Evolutionary conservation across 2,113 vertebrate species (phyloP).

Genomic region (Crocuta crocuta): DNA sequence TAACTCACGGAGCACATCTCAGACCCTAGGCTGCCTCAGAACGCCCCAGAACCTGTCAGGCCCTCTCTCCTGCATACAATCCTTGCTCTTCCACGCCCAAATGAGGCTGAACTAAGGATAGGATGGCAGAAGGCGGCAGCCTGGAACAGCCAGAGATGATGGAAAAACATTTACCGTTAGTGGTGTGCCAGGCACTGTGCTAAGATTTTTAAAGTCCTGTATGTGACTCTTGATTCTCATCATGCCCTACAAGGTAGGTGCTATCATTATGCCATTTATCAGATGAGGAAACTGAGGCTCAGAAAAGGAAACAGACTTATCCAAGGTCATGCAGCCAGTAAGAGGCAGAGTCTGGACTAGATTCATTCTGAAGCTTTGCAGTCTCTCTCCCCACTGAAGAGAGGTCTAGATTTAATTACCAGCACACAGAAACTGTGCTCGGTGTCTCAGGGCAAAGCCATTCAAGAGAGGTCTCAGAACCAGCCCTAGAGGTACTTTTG

Average conservation of each 20-base stretch:
- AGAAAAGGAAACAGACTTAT: not conserved
- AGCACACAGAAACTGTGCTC: not conserved
- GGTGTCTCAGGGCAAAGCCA: not conserved
- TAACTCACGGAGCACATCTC: fast-evolving
- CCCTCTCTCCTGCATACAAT: not conserved
- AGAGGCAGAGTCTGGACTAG: not conserved
- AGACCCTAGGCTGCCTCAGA: not conserved
- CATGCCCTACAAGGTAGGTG: not conserved
- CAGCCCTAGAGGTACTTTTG: not conserved
- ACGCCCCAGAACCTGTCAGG: not conserved
- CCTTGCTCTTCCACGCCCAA: not conserved
- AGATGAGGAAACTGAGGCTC: not conserved
- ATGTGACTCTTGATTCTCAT: not conserved
- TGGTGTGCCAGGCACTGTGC: not conserved
- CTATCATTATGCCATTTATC: not conserved
- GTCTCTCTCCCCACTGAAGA: not conserved
- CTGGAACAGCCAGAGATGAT: not conserved
- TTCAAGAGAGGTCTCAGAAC: not conserved
- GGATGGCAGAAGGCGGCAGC: not conserved
- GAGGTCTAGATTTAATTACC: not conserved
- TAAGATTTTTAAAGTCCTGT: not conserved
- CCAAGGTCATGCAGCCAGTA: not conserved
- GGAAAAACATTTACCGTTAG: not conserved
- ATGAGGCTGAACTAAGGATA: not conserved
- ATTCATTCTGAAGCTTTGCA: not conserved